A percentile compares a stretch with the other conserved stretches of the same genome.
Conservation (phyloP, 2,888 invertebrate species). For the Trichopoda pennipes region DNA sequence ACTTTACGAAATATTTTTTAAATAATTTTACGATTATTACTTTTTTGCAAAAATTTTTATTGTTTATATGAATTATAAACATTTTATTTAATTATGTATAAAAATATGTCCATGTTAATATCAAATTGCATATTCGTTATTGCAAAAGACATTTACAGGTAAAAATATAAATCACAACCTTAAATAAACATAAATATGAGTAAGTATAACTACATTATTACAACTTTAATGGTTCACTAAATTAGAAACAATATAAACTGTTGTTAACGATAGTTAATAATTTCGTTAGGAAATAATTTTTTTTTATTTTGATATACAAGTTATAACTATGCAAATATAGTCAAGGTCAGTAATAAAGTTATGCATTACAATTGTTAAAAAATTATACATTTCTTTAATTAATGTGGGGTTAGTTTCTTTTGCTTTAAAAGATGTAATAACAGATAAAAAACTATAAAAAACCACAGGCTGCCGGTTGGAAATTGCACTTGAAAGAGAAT, state of each 20-base stretch:
- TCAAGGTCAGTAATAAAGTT: slow-evolving; percentile 32
- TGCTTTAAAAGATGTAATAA: slow-evolving; percentile 11
- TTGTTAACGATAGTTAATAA: slow-evolving; percentile 38
- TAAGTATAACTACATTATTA: slow-evolving; percentile 20
- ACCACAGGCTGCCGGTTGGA: not conserved
- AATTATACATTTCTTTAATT: not conserved
- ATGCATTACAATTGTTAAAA: slow-evolving; percentile 14
- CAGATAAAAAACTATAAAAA: not conserved
- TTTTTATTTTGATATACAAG: not conserved
- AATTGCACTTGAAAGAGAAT: not conserved
- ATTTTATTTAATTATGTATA: slow-evolving; percentile 21
- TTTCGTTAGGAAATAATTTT: slow-evolving; percentile 46
- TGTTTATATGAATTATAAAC: slow-evolving; percentile 10
- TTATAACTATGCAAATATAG: slow-evolving; percentile 46
- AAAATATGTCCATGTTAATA: not conserved
- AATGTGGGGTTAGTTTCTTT: not conserved
- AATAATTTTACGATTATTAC: not conserved
- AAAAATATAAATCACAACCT: slow-evolving; percentile 25
- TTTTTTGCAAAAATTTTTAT: slow-evolving; percentile 11
- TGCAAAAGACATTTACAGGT: not conserved
- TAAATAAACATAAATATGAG: slow-evolving; percentile 14
- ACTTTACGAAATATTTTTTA: slow-evolving; percentile 4
- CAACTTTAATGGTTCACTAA: slow-evolving; percentile 53
- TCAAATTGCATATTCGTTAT: not conserved
- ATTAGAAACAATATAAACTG: slow-evolving; percentile 15